phyloP scores from a whole-genome alignment of 2,797 vertebrate species.

The Smutsia gigantea region DNA sequence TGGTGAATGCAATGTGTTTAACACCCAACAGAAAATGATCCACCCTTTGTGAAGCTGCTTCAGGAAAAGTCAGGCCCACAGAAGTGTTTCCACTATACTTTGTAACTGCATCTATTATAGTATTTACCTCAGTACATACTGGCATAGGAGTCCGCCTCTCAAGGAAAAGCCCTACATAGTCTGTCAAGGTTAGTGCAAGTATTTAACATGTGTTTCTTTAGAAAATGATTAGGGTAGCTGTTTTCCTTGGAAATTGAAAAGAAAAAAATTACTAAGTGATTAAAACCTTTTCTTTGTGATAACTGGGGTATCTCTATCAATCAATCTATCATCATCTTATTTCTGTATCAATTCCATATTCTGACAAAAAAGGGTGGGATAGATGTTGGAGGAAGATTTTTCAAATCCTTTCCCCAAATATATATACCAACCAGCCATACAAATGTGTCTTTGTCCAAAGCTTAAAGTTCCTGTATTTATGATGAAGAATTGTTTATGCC shows the following conservation, averaged over 20 bases:
- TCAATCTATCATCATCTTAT: neutral
- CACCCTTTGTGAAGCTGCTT: neutral
- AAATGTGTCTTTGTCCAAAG: neutral
- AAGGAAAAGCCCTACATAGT: neutral
- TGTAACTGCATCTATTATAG: neutral
- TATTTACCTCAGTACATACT: neutral
- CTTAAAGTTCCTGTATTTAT: neutral
- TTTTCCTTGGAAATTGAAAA: constrained; percentile 36
- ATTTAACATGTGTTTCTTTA: neutral
- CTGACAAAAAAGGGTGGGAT: neutral
- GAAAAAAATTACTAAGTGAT: neutral
- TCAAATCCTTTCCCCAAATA: neutral
- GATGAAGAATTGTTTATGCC: constrained; percentile 30
- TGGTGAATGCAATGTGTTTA: neutral
- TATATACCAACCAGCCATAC: neutral
- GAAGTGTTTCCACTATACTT: neutral
- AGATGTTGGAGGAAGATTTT: neutral
- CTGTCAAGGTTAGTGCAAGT: neutral
- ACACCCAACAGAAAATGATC: neutral
- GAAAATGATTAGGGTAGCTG: neutral
- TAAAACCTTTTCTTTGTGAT: neutral
- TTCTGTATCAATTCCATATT: neutral
- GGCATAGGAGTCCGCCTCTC: neutral
- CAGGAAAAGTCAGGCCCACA: neutral
- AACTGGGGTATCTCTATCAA: neutral